Percentiles rank a stretch among this genome's conserved stretches.
Evolutionary conservation across 2,113 vertebrate species (phyloP).

Genomic region (Desmodus rotundus): DNA sequence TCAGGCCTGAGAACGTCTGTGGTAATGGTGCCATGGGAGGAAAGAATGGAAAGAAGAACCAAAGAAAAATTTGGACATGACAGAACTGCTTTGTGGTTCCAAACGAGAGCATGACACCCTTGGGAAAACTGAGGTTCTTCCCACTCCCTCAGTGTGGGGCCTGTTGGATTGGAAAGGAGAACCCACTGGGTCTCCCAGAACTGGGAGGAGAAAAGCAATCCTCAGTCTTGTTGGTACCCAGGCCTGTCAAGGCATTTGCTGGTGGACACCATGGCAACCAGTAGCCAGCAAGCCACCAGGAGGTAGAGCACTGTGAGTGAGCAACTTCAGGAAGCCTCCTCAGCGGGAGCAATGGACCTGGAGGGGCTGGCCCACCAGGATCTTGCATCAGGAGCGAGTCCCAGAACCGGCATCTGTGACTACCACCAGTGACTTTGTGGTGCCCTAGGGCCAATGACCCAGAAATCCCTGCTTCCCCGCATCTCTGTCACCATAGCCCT

Average conservation of each 20-base stretch:
- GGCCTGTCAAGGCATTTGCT: not conserved
- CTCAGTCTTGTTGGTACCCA: not conserved
- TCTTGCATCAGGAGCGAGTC: not conserved
- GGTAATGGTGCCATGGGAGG: rapidly evolving
- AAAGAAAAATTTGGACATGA: not conserved
- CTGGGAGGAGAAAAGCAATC: not conserved
- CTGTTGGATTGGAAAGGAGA: not conserved
- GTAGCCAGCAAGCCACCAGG: not conserved
- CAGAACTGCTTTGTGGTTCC: not conserved
- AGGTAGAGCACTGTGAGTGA: not conserved
- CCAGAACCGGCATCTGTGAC: no score
- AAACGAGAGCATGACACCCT: not conserved
- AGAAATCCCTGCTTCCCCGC: no score
- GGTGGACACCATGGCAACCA: not conserved
- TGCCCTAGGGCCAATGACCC: not conserved
- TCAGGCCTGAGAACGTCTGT: not conserved
- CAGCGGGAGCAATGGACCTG: not conserved
- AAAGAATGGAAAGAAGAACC: not conserved
- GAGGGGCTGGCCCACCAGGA: no score
- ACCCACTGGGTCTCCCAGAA: not conserved
- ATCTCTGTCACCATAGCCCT: not conserved
- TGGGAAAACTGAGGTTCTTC: not conserved
- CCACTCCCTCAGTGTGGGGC: not conserved
- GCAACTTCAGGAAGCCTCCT: not conserved
- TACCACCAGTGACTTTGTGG: rapidly evolving